Conservation (phyloP, 2,797 vertebrate species). For the Cossypha heuglini region DNA sequence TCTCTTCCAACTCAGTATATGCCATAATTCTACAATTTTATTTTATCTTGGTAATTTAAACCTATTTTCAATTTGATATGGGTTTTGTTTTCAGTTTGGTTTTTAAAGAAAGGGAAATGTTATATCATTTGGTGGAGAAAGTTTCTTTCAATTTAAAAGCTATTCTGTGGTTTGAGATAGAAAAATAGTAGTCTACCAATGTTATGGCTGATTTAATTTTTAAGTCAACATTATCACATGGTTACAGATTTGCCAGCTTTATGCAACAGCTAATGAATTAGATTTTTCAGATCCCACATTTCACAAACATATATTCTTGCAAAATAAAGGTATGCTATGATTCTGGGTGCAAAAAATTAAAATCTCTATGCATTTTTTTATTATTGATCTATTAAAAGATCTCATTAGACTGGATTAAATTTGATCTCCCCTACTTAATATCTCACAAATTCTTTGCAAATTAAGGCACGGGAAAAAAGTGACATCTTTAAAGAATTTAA, state of each 20-base stretch:
- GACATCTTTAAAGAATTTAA: background rate
- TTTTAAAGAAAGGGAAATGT: background rate
- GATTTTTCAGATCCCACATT: constrained; percentile 6
- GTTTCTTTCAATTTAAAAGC: background rate
- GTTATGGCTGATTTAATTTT: constrained; percentile 10
- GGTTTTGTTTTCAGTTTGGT: background rate
- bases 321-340: background rate
- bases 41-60: background rate
- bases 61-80: background rate
- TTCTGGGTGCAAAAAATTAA: background rate
- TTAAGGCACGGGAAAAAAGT: background rate
- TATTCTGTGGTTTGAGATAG: background rate
- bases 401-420: background rate
- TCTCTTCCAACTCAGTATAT: background rate
- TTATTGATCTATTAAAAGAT: background rate
- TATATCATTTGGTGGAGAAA: background rate
- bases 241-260: background rate
- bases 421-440: background rate
- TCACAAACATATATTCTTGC: background rate
- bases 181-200: background rate
- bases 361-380: background rate
- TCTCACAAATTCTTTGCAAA: background rate
- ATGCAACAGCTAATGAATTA: background rate
- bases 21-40: background rate
- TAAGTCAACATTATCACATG: constrained; percentile 8